phyloP scores from a whole-genome alignment of 2,888 invertebrate genomes.

The Polyommatus iphigenia region DNA sequence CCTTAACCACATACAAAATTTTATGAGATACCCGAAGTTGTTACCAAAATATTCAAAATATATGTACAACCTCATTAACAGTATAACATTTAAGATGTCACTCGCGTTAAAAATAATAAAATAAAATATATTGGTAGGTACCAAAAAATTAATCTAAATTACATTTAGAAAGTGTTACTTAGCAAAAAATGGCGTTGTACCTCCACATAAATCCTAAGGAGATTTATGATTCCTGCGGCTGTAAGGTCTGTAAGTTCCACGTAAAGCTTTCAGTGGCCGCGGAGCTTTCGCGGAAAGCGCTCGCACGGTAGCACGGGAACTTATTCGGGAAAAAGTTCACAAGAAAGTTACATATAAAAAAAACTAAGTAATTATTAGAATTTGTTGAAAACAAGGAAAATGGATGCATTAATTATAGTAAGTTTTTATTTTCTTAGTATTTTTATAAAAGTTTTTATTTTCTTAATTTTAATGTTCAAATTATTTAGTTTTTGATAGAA shows the following conservation, averaged over 20 bases:
- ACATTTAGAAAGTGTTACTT: background rate
- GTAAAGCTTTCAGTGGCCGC: conserved; percentile 24
- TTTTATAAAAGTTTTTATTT: background rate
- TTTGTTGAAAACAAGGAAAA: background rate
- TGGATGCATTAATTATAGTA: background rate
- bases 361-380: background rate
- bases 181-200: background rate
- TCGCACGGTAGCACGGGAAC: background rate
- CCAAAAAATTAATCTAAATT: background rate
- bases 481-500: background rate
- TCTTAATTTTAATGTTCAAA: background rate
- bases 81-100: no score
- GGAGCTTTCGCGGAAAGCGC: conserved; percentile 11
- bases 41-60: no score
- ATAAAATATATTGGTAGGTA: no score
- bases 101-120: no score
- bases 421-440: background rate
- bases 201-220: background rate
- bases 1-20: no score
- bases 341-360: background rate
- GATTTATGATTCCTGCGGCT: conserved; percentile 6
- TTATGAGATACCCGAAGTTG: no score
- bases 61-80: no score
- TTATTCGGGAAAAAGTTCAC: background rate
- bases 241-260: background rate